Base-by-base conservation (phyloP, 2,888 invertebrate species). In the Drosophila imparisetae region DNA sequence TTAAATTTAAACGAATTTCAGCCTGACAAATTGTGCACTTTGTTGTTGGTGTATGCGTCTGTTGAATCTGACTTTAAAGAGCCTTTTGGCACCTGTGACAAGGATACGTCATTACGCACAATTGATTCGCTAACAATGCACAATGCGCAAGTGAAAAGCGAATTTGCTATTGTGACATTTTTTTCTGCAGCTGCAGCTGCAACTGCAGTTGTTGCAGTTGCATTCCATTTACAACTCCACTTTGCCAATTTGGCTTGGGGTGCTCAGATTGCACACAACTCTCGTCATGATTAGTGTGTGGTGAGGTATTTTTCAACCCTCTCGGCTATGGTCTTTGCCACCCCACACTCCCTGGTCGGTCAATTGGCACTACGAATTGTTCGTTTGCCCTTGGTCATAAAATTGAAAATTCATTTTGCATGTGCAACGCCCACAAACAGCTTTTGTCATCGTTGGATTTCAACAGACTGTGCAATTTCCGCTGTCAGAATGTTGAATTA, bases 401-500 rank as follows among this genome's bases (percentile, higher is more conserved):
- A 63, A 40, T 48, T 67, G 54, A 49, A 65, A 67, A 66, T 81
- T 74, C 60, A 78, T 79, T 81, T 78, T 65, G 50, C 58, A 50
- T 52, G 59, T 60, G 53, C 34, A 57, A 57, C 34, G 69, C 65
- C 64, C 69, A 66, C 59, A 48, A 55, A 21, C 13, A 53, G 57
- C 65, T 60, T 58, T 77, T 64, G 57, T 40, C 40, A 55, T 57
- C 42, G 52, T 24, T 60, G 62, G 40, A 30, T 60, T 63, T 42
- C 36, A 42, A 36, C 42, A 72, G 59, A 66, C 62, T 64, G 42
- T 57, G 65, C 60, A 75, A 79, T 78, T 75, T 78, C 62, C 79
- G 72, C 42, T 66, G 36, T 57, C 36, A 29, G 42, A 21, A 32
- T 40, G 49, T 30, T 54, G 8, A 36, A 48, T 32, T n/a, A 32